Evolutionary conservation across 2,797 vertebrate species (phyloP).

Genomic region (Pelochelys cantorii): DNA sequence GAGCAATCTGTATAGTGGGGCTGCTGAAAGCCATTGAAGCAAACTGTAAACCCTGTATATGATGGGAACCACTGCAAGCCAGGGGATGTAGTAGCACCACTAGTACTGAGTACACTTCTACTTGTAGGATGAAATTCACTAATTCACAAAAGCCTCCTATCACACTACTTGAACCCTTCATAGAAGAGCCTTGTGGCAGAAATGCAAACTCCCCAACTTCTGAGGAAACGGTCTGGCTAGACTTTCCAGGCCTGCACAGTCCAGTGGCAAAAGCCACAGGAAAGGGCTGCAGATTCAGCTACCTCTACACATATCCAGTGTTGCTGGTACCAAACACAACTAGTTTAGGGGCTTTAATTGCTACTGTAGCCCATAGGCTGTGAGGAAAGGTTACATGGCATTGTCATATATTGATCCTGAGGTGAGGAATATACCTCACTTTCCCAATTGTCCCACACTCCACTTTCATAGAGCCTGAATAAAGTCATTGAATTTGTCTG

Average conservation of each 20-base stretch:
- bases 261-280: background rate
- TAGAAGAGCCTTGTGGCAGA: accelerated
- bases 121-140: background rate
- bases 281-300: background rate
- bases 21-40: too few relatives aligned
- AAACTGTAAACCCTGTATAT: too few relatives aligned
- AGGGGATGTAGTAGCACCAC: too few relatives aligned
- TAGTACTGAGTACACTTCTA: background rate
- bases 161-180: accelerated
- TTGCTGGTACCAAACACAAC: accelerated
- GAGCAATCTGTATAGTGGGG: too few relatives aligned
- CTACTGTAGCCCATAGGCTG: accelerated
- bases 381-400: background rate
- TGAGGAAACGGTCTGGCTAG: background rate
- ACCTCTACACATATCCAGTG: accelerated
- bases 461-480: background rate
- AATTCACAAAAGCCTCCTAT: background rate
- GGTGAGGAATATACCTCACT: background rate
- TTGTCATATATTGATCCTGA: accelerated
- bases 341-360: accelerated
- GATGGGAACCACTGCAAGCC: too few relatives aligned
- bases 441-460: background rate
- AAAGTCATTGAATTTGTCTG: background rate
- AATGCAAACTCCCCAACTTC: background rate
- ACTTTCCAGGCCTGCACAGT: background rate